A percentile compares a stretch with the other conserved stretches of the same genome.
Conservation (phyloP, 2,888 invertebrate genomes). For the Polydesmus complanatus region DNA sequence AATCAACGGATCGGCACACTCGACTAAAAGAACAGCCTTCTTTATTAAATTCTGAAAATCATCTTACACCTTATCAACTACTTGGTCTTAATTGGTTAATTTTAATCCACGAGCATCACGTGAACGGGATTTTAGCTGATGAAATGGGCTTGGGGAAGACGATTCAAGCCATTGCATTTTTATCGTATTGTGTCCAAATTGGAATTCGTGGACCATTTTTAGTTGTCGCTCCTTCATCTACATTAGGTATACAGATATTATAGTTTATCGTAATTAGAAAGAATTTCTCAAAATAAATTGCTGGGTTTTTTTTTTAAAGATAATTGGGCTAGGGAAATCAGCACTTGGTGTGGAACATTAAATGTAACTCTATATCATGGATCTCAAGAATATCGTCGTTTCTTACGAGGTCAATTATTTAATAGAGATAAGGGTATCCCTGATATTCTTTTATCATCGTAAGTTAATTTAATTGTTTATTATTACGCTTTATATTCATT, state of each 20-base stretch:
- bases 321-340: conserved; percentile 36
- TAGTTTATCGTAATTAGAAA: conserved; percentile 9
- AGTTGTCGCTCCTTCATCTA: conserved; percentile 91
- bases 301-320: conserved; percentile 24
- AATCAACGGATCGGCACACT: conserved; percentile 20
- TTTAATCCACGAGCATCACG: conserved; percentile 70
- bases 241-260: conserved; percentile 53
- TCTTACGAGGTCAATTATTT: conserved; percentile 59
- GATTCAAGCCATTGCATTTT: conserved; percentile 81
- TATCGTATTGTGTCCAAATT: conserved; percentile 73
- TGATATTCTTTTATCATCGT: conserved; percentile 82
- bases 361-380: conserved; percentile 82
- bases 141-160: conserved; percentile 96
- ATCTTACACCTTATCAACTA: conserved; percentile 70
- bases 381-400: conserved; percentile 63
- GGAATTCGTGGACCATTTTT: conserved; percentile 62
- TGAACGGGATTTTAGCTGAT: conserved; percentile 90
- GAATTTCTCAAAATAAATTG: neutral
- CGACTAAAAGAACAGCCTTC: conserved; percentile 56
- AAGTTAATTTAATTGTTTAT: conserved; percentile 30
- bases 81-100: conserved; percentile 86
- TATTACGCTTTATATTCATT: neutral
- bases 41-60: conserved; percentile 50
- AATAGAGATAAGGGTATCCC: conserved; percentile 54
- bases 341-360: conserved; percentile 33